Evolutionary conservation across 92 coral and sea anemone genomes (phyloP), one percentile per base, ranked within the genome.

Genomic region (Siderastrea siderea): DNA sequence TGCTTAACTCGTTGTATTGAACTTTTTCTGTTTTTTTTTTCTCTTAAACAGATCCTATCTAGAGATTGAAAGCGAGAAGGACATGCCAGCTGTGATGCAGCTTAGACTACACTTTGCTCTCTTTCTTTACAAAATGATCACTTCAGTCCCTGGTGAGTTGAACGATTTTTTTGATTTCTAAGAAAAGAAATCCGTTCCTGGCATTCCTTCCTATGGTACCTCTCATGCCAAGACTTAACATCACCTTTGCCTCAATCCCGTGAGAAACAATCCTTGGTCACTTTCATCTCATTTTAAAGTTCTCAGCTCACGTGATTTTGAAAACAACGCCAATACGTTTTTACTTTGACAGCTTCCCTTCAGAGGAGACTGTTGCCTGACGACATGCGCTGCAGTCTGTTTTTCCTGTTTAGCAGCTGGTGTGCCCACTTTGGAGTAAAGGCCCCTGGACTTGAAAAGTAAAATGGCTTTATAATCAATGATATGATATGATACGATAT

Each of bases 401-500:
- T 97, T 92, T 95, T 92, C 84, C 96, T 95, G 84, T 94, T 97
- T 71, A 95, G 99, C 71, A 95, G 98, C 57, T 97, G 99, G 99
- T 97, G 98, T 75, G 98, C 96, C 9, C 98, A 94, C 79, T 90
- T 92, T 86, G 96, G 96, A 72, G 95, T 91, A 71, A 92, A 94
- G 79, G 94, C 89, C 3, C 94, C 93, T 6, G 91, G 89, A 44
- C 88, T 90, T 54, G 98, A 97, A 61, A 97, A 89, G 99, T 97
- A 82, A 81, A 94, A 52, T 14, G 46, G 12, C 16, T 89, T 66
- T 55, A 10, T 13, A 38, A 46, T 19, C 47, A 44, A 74, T 51
- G 60, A 44, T 14, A 74, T 49, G 11, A 43, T 8, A 47, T 6
- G 63, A 49, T 53, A 26, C 38, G 38, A 26, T 26, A 26, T 26